These are phyloP conservation scores for Cephus rjabovi DNA, from an alignment of 2,888 invertebrate species.

Conservation along the genomic window DNA sequence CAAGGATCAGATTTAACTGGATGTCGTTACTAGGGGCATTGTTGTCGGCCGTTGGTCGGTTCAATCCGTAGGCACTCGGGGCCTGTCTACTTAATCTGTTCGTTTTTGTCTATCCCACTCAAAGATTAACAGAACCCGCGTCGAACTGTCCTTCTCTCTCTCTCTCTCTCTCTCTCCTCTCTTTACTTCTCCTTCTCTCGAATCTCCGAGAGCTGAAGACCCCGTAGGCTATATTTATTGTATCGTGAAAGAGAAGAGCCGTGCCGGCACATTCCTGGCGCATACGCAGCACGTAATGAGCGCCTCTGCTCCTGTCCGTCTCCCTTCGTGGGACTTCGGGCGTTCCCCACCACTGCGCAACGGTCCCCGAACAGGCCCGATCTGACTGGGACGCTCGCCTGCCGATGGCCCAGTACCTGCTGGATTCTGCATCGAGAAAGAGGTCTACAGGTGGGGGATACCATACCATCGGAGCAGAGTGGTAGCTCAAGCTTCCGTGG, in stretches of 20 bases:
- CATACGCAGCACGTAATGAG: constrained; percentile 64
- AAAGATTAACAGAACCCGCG: too few relatives aligned
- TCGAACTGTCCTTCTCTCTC: neutral
- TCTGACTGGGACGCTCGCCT: too few relatives aligned
- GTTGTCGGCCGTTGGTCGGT: constrained; percentile 54
- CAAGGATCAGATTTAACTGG: constrained; percentile 54
- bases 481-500: constrained; percentile 33
- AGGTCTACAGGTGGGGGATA: constrained; percentile 13
- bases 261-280: constrained; percentile 61
- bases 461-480: constrained; percentile 26
- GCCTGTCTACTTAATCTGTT: constrained; percentile 10
- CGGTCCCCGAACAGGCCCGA: too few relatives aligned
- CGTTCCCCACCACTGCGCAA: neutral
- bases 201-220: neutral
- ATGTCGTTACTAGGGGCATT: constrained; percentile 62
- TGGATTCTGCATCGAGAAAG: neutral
- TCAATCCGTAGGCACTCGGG: constrained; percentile 33
- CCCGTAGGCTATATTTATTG: constrained; percentile 60
- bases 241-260: constrained; percentile 44
- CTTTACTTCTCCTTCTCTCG: constrained; percentile 26
- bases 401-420: too few relatives aligned
- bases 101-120: constrained; percentile 12
- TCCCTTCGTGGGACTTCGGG: constrained; percentile 39
- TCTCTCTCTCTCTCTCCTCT: constrained; percentile 29
- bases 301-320: constrained; percentile 62